Base-by-base conservation (phyloP, 2,888 invertebrate genomes). In the Trachelus stipa region DNA sequence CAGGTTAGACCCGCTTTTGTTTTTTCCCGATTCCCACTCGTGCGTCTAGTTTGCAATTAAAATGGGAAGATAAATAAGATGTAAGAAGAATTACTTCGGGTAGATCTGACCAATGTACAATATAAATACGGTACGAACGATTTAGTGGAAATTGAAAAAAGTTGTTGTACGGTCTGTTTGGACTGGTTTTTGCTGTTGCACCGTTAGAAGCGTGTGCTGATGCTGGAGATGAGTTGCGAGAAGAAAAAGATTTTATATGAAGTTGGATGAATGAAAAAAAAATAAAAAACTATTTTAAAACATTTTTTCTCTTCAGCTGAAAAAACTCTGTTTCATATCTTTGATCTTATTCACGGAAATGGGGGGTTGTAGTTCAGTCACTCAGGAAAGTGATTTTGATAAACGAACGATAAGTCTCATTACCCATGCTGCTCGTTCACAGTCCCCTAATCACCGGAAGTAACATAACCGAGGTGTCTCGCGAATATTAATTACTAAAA, bases 361-460 rank as follows among this genome's bases (percentile, higher is more conserved):
- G 74, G 23, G 30, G 68, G 74, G 34, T 71, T 71, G 68, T 34
- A 34, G 76, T 71, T 56, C 78, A 73, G 75, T 78, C 31, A 31
- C 71, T 71, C 34, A 2, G 34, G 12, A 23, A 71, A 34, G 31
- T 71, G 34, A 34, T 34, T 31, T 71, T 31, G 71, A 71, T 71
- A 71, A 76, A 73, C 35, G 71, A 71, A 37, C 37, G 78, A 78
- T 78, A 78, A 78, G 34, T 73, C 78, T 76, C 75, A 76, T 78
- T 78, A 76, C 35, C 15, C 69, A 75, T 78, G 68, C 34, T 33
- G 73, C 76, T 69, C 71, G n/a, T 34, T 77, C 69, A 12, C 69
- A 69, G 56, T 68, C 34, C 33, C 71, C 40, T 68, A 75, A 75
- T 76, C 76, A 75, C 78, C 40, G 78, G 78, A 78, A 76, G 76